Conservation (phyloP, 2,797 vertebrate genomes). For the Cirrhinus mrigala region DNA sequence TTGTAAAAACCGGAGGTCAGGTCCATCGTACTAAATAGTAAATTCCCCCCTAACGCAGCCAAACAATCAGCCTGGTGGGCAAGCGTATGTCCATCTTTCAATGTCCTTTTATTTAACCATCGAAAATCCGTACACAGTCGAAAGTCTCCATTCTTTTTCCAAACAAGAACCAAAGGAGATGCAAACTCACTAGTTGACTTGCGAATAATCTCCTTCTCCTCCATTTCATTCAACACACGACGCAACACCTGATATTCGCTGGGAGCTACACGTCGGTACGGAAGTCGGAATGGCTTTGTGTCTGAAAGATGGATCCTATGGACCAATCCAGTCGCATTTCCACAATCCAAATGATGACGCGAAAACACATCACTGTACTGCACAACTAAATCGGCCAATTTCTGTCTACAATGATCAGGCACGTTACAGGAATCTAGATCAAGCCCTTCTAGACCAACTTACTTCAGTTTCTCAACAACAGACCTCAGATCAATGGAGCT, state of each 20-base stretch:
- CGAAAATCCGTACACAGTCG: not conserved
- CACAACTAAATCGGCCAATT: constrained; percentile 8
- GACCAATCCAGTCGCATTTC: constrained; percentile 10
- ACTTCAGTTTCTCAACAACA: not conserved
- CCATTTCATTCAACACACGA: too few species aligned
- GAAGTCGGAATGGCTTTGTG: too few species aligned
- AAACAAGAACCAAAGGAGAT: not conserved
- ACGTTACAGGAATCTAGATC: constrained; percentile 26
- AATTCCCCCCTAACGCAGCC: not conserved
- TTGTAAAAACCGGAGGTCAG: not conserved
- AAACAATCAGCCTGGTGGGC: not conserved
- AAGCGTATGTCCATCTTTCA: not conserved
- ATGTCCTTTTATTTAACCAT: constrained; percentile 4
- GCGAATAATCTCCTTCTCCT: too few species aligned
- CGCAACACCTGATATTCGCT: too few species aligned
- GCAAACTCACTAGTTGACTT: not conserved
- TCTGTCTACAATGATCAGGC: not conserved
- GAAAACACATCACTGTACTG: constrained; percentile 26
- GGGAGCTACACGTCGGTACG: too few species aligned
- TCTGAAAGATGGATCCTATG: constrained; percentile 27
- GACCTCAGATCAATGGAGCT: not conserved
- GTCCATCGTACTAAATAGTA: not conserved
- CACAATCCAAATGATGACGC: constrained; percentile 5
- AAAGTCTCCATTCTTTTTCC: constrained; percentile 25
- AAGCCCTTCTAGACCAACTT: constrained; percentile 23